Base-by-base conservation (phyloP, 2,888 invertebrate genomes). In the Lycia hirtaria region DNA sequence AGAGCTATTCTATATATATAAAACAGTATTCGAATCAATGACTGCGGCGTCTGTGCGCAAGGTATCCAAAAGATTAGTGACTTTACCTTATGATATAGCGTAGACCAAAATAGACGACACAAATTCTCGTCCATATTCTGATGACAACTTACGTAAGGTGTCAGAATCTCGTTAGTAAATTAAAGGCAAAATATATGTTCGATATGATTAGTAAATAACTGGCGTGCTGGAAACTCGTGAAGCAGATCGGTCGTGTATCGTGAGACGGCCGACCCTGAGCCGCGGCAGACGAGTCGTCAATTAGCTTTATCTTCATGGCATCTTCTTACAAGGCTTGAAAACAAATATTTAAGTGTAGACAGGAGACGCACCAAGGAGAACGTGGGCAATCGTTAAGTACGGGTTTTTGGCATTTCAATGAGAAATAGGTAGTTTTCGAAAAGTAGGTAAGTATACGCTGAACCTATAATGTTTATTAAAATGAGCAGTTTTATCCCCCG, bases 191-290 rank as follows among this genome's bases (percentile, higher is more conserved):
- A 38, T 37, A 48, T 56, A 44, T 53, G n/a, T 45, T 50, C 47
- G 55, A 51, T 56, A 44, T 47, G 35, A 44, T 45, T 45, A 40
- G 44, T 52, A 48, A 54, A 44, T 32, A 44, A 17, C 44, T 43
- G 44, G 37, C 65, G 76, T 71, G 69, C 73, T 76, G 76, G 80
- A 1, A 14, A 56, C 60, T 67, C 57, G 56, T 65, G 58, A 82
- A 74, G 50, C 79, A 64, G 76, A 81, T 72, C 80, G 72, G 66
- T 62, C 58, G 44, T 53, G 59, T 57, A 70, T 86, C 86, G 85
- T 87, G 87, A 73, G 62, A 60, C 56, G 40, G 66, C 67, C 70
- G 85, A 66, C 87, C 85, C 67, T 85, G 87, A 81, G 69, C 58
- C 60, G 70, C 73, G 75, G 81, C 78, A 81, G 81, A 81, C 71